These are phyloP conservation scores for Melanostoma mellinum DNA, from an alignment of 2,888 invertebrate genomes.

Conservation along the genomic window DNA sequence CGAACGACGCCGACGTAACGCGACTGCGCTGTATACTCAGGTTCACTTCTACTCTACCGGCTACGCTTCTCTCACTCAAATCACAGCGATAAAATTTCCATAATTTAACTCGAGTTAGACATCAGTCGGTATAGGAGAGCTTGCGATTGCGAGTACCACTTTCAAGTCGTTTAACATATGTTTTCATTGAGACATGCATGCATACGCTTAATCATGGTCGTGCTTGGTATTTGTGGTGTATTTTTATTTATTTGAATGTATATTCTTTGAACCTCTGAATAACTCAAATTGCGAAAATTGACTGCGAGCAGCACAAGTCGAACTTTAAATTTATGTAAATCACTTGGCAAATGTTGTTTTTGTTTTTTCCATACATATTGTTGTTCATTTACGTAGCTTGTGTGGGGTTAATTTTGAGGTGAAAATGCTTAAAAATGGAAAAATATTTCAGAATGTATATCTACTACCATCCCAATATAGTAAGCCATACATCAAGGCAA, in stretches of 20 bases:
- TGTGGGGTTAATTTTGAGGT: conserved; percentile 46
- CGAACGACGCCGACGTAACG: conserved; percentile 16
- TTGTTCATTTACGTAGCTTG: not conserved
- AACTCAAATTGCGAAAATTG: conserved; percentile 64
- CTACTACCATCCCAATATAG: conserved; percentile 6
- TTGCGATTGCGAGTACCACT: conserved; percentile 52
- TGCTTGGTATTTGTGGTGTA: conserved; percentile 38
- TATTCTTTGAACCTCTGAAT: conserved; percentile 49
- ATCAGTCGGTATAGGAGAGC: conserved; percentile 33
- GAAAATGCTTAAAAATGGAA: conserved; percentile 22
- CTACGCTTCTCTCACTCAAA: conserved; percentile 5
- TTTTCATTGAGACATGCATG: conserved; percentile 55
- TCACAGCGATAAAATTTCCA: conserved; percentile 67
- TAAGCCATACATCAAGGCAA: not conserved
- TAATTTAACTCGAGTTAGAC: conserved; percentile 60
- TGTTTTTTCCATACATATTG: not conserved
- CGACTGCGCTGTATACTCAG: too few species aligned
- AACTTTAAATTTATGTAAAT: conserved; percentile 69
- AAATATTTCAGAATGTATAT: conserved; percentile 11
- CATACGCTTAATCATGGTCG: conserved; percentile 61
- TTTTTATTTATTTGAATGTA: conserved; percentile 27
- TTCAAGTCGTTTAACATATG: conserved; percentile 66
- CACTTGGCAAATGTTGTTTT: conserved; percentile 32
- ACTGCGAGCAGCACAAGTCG: conserved; percentile 63
- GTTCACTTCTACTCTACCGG: conserved; percentile 1